phyloP scores from a whole-genome alignment of 2,113 vertebrate genomes.

The Labeo catla region DNA sequence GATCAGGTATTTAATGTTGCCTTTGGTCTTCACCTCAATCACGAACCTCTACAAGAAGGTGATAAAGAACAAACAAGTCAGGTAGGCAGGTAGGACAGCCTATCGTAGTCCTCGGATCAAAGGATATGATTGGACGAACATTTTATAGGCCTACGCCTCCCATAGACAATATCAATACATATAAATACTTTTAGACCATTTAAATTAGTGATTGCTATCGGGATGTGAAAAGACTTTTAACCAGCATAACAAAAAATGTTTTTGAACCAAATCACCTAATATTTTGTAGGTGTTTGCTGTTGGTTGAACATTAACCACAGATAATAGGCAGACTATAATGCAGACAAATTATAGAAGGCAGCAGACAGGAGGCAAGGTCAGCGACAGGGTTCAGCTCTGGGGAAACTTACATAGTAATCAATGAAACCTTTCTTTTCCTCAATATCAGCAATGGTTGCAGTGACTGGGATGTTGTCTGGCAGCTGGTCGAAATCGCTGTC shows the following conservation, averaged over 20 bases:
- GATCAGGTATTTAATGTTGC: constrained; percentile 89
- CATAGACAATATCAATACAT: too few species aligned
- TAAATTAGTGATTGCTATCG: too few species aligned
- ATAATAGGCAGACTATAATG: background rate
- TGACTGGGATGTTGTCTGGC: constrained; percentile 85
- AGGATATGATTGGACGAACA: too few species aligned
- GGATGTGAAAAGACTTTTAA: too few species aligned
- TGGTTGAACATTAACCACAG: background rate
- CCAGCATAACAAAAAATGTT: too few species aligned
- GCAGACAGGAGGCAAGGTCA: background rate
- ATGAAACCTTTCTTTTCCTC: constrained; percentile 93
- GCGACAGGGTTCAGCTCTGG: background rate
- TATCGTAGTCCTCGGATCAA: too few species aligned
- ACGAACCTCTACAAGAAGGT: constrained; percentile 82
- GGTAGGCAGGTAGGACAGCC: too few species aligned
- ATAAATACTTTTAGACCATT: too few species aligned
- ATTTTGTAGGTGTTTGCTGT: background rate
- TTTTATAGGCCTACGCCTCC: too few species aligned
- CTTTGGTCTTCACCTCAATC: constrained; percentile 93
- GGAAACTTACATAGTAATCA: constrained; percentile 86
- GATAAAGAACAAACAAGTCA: background rate
- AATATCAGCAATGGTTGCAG: constrained; percentile 88
- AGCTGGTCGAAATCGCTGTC: constrained; percentile 92
- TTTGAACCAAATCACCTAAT: too few species aligned
- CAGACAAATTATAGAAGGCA: background rate